Evolutionary conservation across 2,888 invertebrate genomes (phyloP).

Genomic region (Callosobruchus maculatus): DNA sequence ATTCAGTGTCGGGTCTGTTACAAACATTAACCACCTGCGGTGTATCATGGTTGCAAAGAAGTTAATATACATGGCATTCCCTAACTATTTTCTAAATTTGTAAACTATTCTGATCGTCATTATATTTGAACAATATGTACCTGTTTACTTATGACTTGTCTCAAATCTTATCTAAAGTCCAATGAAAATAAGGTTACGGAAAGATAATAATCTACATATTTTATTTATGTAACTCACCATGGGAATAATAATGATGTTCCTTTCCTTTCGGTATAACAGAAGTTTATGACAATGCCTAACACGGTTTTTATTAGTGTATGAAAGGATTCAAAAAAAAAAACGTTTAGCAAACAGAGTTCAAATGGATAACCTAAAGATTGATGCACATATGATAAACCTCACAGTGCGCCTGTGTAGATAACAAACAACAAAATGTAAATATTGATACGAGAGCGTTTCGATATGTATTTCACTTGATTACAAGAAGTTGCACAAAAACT

Average conservation of each 20-base stretch:
- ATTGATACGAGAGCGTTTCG: neutral
- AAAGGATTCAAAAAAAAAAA: too few relatives aligned
- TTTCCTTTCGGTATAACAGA: neutral
- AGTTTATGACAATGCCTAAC: too few relatives aligned
- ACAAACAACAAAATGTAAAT: neutral
- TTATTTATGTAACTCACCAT: neutral
- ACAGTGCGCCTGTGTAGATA: neutral
- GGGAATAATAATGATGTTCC: neutral
- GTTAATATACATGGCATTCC: too few relatives aligned
- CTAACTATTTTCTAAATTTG: too few relatives aligned
- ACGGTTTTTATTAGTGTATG: too few relatives aligned
- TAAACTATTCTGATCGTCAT: too few relatives aligned
- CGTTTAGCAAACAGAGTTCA: neutral
- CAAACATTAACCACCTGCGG: too few relatives aligned
- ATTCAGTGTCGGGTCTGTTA: too few relatives aligned
- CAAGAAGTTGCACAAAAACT: neutral
- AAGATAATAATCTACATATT: neutral
- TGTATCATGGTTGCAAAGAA: too few relatives aligned
- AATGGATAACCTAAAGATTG: neutral
- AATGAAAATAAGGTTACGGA: neutral
- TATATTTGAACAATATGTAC: too few relatives aligned
- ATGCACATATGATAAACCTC: neutral
- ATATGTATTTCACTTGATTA: neutral
- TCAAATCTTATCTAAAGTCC: neutral
- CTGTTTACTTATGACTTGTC: too few relatives aligned